Evolutionary conservation across 2,888 invertebrate genomes (phyloP).

Genomic region (Zaprionus obscuricornis): DNA sequence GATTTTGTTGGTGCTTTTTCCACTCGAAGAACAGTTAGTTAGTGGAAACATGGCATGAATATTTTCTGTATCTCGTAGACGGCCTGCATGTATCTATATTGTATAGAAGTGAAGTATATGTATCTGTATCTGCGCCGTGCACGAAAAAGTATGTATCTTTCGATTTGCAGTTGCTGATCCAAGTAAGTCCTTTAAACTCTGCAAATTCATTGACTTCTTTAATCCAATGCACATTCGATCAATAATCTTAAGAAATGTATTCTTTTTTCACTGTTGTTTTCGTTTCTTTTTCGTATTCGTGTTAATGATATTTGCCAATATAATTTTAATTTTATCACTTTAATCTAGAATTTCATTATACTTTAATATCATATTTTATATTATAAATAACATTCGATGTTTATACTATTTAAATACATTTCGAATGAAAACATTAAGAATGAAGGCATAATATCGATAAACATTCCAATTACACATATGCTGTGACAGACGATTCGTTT

Average conservation of each 20-base stretch:
- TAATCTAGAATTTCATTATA: not conserved
- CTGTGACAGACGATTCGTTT: conserved; percentile 6
- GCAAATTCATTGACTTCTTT: conserved; percentile 8
- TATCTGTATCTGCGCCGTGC: conserved; percentile 20
- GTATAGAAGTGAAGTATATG: conserved; percentile 15
- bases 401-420: conserved; percentile 3
- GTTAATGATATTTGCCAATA: not conserved
- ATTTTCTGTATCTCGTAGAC: conserved; percentile 46
- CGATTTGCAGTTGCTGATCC: conserved; percentile 53
- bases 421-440: conserved; percentile 17
- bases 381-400: conserved; percentile 1
- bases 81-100: conserved; percentile 53
- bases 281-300: conserved; percentile 1
- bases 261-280: not conserved
- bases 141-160: conserved; percentile 35
- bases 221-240: conserved; percentile 16
- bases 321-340: not conserved
- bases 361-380: not conserved
- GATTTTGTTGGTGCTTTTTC: conserved; percentile 62
- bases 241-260: not conserved
- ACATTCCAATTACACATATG: conserved; percentile 34
- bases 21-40: conserved; percentile 73
- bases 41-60: conserved; percentile 76
- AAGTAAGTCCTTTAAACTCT: conserved; percentile 58
- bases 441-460: conserved; percentile 11